Base-by-base conservation (phyloP, 2,888 invertebrate genomes). In the Exocentrus adspersus region DNA sequence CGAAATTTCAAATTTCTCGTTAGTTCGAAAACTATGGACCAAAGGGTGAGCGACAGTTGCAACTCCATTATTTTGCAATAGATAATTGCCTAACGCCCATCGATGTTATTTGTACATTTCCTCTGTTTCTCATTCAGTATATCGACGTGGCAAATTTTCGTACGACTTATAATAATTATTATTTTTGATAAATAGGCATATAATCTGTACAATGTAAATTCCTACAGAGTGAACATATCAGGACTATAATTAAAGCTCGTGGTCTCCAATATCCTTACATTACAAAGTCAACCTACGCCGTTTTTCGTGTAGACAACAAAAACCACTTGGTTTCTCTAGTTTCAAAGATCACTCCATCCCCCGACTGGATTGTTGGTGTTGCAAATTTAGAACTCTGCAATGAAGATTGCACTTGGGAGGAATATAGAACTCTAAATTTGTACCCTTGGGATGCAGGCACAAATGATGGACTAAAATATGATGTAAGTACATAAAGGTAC, bases 291-390 rank as follows among this genome's bases (percentile, higher is more conserved):
- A 95, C 87, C 43, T 94, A 88, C 82, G 95, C 88, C 58, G 90
- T 93, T 3, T 96, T 97, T 80, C 87, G 95, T 51, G 95, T 94
- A 0, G 96, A 97, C 81, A 90, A 89, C 19, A 90, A 90, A 65
- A 93, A 97, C 79, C 97, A 98, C 78, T 84, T 97, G 43, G 89
- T 98, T 62, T 98, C 98, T 0, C 84, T 98, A 17, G 93, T 96
- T 0, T 92, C 96, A 2, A 97, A 95, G 90, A 87, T 98, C 59
- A 95, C 93, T 50, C 98, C 98, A 0, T 96, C 96, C 0, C 98
- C 98, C 0, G 98, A 98, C 82, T 98, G 98, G 98, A 91, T 97
- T 62, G 92, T 97, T 0, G 97, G 97, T 0, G 91, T 97, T 0
- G 92, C 93, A 0, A 92, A 92, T 0, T 81, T 97, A 67, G 95